phyloP scores from a whole-genome alignment of 2,888 invertebrate species.

The Drosophila nigricruria region DNA sequence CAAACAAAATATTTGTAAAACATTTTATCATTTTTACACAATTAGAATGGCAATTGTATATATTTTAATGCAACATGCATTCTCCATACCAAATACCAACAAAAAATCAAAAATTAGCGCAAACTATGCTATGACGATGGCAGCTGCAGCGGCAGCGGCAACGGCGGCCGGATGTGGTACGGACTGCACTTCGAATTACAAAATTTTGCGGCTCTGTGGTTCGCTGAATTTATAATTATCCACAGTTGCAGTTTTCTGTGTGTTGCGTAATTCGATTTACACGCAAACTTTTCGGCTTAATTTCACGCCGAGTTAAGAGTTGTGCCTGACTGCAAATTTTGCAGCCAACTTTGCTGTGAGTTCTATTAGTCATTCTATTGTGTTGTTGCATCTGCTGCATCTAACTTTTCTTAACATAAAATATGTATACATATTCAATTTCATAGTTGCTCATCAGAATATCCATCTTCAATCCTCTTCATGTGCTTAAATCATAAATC shows the following conservation, averaged over 20 bases:
- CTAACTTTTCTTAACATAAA: background rate
- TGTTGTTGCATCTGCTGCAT: background rate
- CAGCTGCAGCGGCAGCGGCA: slow-evolving; percentile 15
- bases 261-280: slow-evolving; percentile 35
- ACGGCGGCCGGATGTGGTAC: slow-evolving; percentile 47
- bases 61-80: slow-evolving; percentile 31
- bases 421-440: background rate
- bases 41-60: slow-evolving; percentile 57
- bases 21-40: slow-evolving; percentile 51
- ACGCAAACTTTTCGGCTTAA: slow-evolving; percentile 28
- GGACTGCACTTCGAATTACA: slow-evolving; percentile 56
- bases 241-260: slow-evolving; percentile 25
- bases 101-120: slow-evolving; percentile 37
- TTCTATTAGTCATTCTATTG: background rate
- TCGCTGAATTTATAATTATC: slow-evolving; percentile 55
- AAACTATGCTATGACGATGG: slow-evolving; percentile 39
- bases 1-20: slow-evolving; percentile 56
- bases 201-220: slow-evolving; percentile 54
- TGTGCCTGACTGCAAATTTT: slow-evolving; percentile 5
- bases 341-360: background rate
- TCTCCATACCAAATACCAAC: slow-evolving; percentile 15
- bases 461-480: too few relatives aligned
- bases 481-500: background rate
- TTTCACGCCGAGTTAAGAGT: slow-evolving; percentile 11
- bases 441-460: too few relatives aligned